Conservation (phyloP, 1,140 invertebrate species). For the Drosophila melanica region DNA sequence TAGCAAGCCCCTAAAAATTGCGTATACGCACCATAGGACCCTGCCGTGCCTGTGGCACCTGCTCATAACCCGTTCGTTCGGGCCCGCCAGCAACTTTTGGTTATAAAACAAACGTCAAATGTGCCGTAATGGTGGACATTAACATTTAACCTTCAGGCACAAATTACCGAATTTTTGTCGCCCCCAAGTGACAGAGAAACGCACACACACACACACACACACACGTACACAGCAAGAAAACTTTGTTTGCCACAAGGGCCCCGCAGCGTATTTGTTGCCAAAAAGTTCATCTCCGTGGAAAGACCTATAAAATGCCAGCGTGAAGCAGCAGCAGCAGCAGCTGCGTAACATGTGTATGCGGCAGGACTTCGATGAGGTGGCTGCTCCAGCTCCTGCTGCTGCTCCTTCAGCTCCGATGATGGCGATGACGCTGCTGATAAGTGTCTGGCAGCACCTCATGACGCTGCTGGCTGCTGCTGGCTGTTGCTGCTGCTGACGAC, state of each 20-base stretch:
- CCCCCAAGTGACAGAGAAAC: slow-evolving; percentile 47
- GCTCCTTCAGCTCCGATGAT: slow-evolving; percentile 7
- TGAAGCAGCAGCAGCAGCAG: slow-evolving; percentile 15
- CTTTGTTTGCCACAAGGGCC: slow-evolving; percentile 47
- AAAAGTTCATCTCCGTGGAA: slow-evolving; percentile 31
- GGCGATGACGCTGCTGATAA: slow-evolving; percentile 33
- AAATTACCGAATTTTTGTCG: slow-evolving; percentile 81
- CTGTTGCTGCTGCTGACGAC: slow-evolving; percentile 2
- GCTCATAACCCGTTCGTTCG: slow-evolving; percentile 62
- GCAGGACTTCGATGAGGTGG: slow-evolving; percentile 2
- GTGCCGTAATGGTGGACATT: slow-evolving; percentile 74
- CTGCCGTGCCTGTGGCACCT: slow-evolving; percentile 45
- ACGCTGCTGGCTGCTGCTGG: slow-evolving; percentile 13
- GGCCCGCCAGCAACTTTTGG: background rate
- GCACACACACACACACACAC: slow-evolving; percentile 11
- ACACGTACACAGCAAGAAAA: slow-evolving; percentile 18
- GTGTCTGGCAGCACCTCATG: slow-evolving; percentile 15
- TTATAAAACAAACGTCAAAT: slow-evolving; percentile 66
- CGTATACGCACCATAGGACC: slow-evolving; percentile 65
- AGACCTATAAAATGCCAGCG: slow-evolving; percentile 38
- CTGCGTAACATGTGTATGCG: slow-evolving; percentile 22
- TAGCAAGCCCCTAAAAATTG: slow-evolving; percentile 58
- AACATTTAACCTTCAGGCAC: slow-evolving; percentile 79
- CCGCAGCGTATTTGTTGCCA: slow-evolving; percentile 26
- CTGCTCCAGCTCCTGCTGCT: slow-evolving; percentile 5